phyloP scores from a whole-genome alignment of 2,113 vertebrate species.

The Forbesichthys agassizii region DNA sequence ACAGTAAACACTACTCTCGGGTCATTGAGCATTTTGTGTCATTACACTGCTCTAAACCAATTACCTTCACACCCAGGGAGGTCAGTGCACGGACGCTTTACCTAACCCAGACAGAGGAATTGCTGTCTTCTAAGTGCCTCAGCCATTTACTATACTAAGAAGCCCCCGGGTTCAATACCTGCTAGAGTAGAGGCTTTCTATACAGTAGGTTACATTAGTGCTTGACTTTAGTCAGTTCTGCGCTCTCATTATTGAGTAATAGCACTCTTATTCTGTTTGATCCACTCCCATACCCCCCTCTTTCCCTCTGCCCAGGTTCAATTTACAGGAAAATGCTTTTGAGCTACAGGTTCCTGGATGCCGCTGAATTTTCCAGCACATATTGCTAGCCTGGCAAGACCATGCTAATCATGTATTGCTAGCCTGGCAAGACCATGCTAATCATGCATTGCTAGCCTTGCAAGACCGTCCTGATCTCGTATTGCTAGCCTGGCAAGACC shows the following conservation, averaged over 20 bases:
- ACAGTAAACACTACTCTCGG: conserved; percentile 5
- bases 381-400: not conserved
- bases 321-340: conserved; percentile 32
- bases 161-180: conserved; percentile 11
- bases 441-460: no score
- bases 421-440: no score
- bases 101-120: conserved; percentile 22
- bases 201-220: conserved; percentile 27
- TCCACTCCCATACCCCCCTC: conserved; percentile 2
- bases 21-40: conserved; percentile 26
- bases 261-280: conserved; percentile 38
- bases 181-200: conserved; percentile 2
- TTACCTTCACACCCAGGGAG: conserved; percentile 32
- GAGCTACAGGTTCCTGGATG: conserved; percentile 4
- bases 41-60: conserved; percentile 37
- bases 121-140: conserved; percentile 32
- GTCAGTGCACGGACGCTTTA: conserved; percentile 12
- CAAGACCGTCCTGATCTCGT: no score
- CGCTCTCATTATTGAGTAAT: conserved; percentile 7
- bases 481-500: no score
- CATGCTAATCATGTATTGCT: no score
- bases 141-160: conserved; percentile 16
- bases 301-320: conserved; percentile 11
- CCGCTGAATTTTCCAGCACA: conserved; percentile 17
- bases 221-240: conserved; percentile 17